These are phyloP conservation scores for Protophormia terraenovae DNA, from an alignment of 2,888 invertebrate species.

Conservation along the genomic window DNA sequence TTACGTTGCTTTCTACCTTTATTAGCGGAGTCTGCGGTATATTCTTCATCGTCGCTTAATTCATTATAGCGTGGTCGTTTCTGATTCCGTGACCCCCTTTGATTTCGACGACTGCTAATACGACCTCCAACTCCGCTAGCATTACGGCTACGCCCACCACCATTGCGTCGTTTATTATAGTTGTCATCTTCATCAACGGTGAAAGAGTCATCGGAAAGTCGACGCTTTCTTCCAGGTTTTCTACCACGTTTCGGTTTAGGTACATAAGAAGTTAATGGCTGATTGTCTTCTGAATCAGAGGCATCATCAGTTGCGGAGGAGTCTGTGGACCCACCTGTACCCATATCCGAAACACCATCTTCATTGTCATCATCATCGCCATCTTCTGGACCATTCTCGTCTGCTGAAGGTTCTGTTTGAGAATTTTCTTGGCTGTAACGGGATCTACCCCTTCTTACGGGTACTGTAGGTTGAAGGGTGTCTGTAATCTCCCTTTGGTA, in stretches of 20 bases:
- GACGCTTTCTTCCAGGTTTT: conserved; percentile 56
- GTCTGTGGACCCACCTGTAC: conserved; percentile 76
- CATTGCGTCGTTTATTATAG: conserved; percentile 59
- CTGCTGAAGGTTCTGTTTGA: conserved; percentile 70
- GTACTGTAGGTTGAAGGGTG: conserved; percentile 35
- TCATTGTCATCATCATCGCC: conserved; percentile 72
- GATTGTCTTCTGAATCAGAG: conserved; percentile 80
- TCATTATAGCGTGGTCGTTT: conserved; percentile 84
- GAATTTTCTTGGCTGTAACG: conserved; percentile 76
- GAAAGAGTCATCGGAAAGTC: conserved; percentile 71
- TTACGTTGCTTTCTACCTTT: conserved; percentile 68
- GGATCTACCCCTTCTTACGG: conserved; percentile 73
- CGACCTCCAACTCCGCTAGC: conserved; percentile 26
- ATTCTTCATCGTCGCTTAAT: conserved; percentile 83
- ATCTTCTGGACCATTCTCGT: conserved; percentile 70
- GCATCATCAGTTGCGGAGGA: conserved; percentile 73
- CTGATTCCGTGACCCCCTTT: conserved; percentile 78
- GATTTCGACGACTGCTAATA: conserved; percentile 68
- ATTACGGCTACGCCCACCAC: conserved; percentile 41
- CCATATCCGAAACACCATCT: conserved; percentile 77
- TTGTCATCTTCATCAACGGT: conserved; percentile 75
- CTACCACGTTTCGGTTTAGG: conserved; percentile 70
- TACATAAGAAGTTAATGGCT: conserved; percentile 81
- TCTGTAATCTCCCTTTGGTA: conserved; percentile 44
- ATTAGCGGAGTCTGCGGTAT: conserved; percentile 65